phyloP scores from a whole-genome alignment of 2,797 vertebrate genomes.

The Leptatherina wallacei region DNA sequence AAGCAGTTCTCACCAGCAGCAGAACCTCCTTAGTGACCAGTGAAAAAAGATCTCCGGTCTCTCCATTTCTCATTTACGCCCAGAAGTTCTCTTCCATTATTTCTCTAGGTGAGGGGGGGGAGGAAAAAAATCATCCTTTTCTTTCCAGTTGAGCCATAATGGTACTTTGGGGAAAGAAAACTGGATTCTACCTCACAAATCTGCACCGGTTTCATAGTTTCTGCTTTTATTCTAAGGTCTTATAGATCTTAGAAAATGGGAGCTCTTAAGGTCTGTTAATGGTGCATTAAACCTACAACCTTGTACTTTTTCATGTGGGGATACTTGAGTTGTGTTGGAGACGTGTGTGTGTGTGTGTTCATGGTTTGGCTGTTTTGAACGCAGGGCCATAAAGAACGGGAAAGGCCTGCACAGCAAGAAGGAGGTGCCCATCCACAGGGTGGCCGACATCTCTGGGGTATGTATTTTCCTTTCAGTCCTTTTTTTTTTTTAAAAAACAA shows the following conservation, averaged over 20 bases:
- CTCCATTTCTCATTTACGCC: slow-evolving; percentile 23
- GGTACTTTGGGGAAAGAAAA: slow-evolving; percentile 26
- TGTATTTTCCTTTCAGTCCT: slow-evolving; percentile 57
- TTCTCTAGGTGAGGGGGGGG: slow-evolving; percentile 7
- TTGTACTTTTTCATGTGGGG: slow-evolving; percentile 2
- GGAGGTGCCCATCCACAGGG: slow-evolving; percentile 96
- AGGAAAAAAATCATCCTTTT: slow-evolving; percentile 15
- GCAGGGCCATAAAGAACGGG: slow-evolving; percentile 95
- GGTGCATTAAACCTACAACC: slow-evolving; percentile 20
- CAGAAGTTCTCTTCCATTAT: slow-evolving; percentile 31
- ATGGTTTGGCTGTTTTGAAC: slow-evolving; percentile 52
- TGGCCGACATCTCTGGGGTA: slow-evolving; percentile 97
- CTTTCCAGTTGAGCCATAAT: slow-evolving; percentile 31
- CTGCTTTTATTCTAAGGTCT: slow-evolving; percentile 1
- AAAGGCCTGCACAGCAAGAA: slow-evolving; percentile 99
- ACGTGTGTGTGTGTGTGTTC: slow-evolving; percentile 11
- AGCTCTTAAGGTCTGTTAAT: background rate
- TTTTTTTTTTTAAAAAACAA: background rate
- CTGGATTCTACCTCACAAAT: slow-evolving; percentile 31
- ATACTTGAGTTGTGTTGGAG: slow-evolving; percentile 12
- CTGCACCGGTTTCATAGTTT: slow-evolving; percentile 19
- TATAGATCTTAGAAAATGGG: slow-evolving; percentile 4
- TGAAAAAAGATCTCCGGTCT: slow-evolving; percentile 30
- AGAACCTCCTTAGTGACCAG: slow-evolving; percentile 30
- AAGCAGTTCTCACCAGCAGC: slow-evolving; percentile 19